Evolutionary conservation across 2,888 invertebrate species (phyloP), one percentile per base, ranked within the genome.

Genomic region (Pterostichus madidus): DNA sequence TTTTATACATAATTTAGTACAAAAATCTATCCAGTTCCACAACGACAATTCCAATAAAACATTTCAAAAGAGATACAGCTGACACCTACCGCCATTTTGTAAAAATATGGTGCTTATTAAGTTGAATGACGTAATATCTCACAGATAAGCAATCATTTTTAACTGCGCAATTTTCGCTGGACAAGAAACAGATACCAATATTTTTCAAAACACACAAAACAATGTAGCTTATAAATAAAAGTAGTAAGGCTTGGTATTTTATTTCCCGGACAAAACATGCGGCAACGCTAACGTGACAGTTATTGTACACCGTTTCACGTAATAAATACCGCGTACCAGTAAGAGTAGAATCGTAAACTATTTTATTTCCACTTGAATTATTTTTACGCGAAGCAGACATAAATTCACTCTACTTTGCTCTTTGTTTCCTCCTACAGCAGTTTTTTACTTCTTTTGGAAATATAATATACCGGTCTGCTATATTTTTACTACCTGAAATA

Each of bases 361-460:
- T 59, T 59, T 59, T 59, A 59, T 59, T 59, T 59, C 59, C 31
- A 59, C 24, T 59, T 59, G 59, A 59, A 59, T 17, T 17, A 59
- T 59, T 31, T 59, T 59, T 24, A 59, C 59, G 59, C 13, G 59
- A 10, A 17, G 2, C 24, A 15, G 24, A 59, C 13, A 59, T 59
- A 59, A 59, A 59, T 59, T 17, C 17, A 17, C 17, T 10, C 7
- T 59, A 59, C 13, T 17, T 59, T 59, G 17, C 59, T 10, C 31
- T 31, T 24, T 24, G 59, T 59, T 17, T 24, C 59, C 49, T 11
- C 4, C 8, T n/a, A n/a, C n/a, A 13, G 13, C 3, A 59, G 13
- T 59, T 59, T 59, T 59, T 59, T 10, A 59, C 59, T 59, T 59
- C 59, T 5, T 11, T 7, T 59, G 59, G 59, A 59, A 59, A 7